phyloP scores from a whole-genome alignment of 30 jellyfish, hydroid and myxozoan species.

The Chrysaora quinquecirrha region DNA sequence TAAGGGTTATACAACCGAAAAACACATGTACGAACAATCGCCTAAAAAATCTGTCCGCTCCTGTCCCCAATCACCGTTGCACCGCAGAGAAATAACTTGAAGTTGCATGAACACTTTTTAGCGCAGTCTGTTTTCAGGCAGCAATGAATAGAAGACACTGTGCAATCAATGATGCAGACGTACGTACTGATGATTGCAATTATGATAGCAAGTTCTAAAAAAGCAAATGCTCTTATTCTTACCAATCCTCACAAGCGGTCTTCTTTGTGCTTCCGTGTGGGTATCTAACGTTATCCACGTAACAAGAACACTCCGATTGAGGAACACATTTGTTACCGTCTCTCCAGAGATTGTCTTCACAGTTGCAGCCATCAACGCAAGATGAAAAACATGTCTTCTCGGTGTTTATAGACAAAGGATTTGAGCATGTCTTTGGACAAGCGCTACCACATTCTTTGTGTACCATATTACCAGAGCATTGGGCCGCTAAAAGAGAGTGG shows the following conservation, averaged over 20 bases:
- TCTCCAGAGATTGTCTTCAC: constrained; percentile 83
- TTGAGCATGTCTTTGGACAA: constrained; percentile 95
- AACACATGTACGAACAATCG: too few relatives aligned
- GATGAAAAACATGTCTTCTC: constrained; percentile 63
- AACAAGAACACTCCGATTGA: constrained; percentile 87
- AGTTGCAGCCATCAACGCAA: constrained; percentile 98
- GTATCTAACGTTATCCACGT: constrained; percentile 80
- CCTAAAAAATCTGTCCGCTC: too few relatives aligned
- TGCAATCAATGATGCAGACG: too few relatives aligned
- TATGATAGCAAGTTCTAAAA: too few relatives aligned
- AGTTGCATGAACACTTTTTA: too few relatives aligned
- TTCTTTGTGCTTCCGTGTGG: constrained; percentile 74
- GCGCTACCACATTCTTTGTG: constrained; percentile 96
- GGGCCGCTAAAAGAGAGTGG: constrained; percentile 64
- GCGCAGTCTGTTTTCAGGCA: too few relatives aligned
- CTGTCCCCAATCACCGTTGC: too few relatives aligned
- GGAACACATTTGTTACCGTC: constrained; percentile 78
- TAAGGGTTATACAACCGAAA: too few relatives aligned
- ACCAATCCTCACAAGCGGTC: constrained; percentile 96
- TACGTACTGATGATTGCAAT: too few relatives aligned
- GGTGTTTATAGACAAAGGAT: constrained; percentile 63
- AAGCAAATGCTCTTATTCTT: too few relatives aligned
- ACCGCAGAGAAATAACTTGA: too few relatives aligned
- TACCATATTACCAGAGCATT: constrained; percentile 79
- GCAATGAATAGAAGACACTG: too few relatives aligned